Evolutionary conservation across 2,113 vertebrate species (phyloP), one percentile per base, ranked within the genome.

Genomic region (Corythoichthys intestinalis): DNA sequence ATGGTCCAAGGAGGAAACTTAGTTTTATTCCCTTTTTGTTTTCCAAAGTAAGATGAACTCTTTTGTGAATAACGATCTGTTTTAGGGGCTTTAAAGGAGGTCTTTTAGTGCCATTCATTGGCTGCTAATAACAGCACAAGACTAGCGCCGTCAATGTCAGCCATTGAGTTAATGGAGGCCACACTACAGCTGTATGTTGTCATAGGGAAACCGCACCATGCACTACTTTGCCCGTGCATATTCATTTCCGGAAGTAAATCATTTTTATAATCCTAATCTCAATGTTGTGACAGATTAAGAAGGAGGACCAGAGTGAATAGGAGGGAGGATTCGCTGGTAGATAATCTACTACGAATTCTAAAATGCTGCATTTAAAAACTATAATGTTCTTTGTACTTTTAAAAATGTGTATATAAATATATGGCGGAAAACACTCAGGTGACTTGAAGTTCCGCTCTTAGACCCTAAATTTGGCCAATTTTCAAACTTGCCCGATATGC

Each of bases 261-360:
- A 88, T 91, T 91, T 89, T 87, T 79, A 75, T 92, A 91, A 92
- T 92, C 91, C 90, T 92, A 92, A 92, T 93, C 90, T 90, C 88
- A 88, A 85, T 86, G 87, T 86, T 77, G 87, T 80, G 82, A 76
- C 80, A 85, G 89, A 92, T 92, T 88, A 90, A 75, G 66, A 73
- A 71, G 62, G 71, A 65, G 67, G 66, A 73, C 49, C 65, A 2
- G 76, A 67, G 72, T 49, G 70, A 66, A 44, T 46, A 57, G 54
- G 76, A 74, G 70, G 44, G 73, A 67, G 69, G 67, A 75, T 54
- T 75, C 73, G 71, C 54, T 13, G 13, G 61, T 10, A 63, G 61
- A 63, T 63, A 89, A 91, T 91, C 88, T 87, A 77, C 65, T 47
- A 69, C 39, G 66, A 75, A 84, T 81, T 77, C 72, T 41, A 65